Evolutionary conservation across 2,113 vertebrate species (phyloP).

Genomic region (Corythornis vintsioides): DNA sequence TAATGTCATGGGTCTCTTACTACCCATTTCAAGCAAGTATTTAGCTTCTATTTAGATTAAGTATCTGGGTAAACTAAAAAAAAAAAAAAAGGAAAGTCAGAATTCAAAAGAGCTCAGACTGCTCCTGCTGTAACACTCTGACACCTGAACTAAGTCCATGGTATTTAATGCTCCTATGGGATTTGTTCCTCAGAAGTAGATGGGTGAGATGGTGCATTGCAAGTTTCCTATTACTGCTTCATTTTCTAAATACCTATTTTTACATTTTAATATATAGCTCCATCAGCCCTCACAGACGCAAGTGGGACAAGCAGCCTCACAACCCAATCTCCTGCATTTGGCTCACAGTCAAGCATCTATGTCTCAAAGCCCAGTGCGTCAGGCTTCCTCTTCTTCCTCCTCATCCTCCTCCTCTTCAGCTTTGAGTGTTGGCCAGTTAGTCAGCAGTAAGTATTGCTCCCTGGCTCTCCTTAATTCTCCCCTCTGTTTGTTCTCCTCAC

Average conservation of each 20-base stretch:
- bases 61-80: not conserved
- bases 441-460: conserved; percentile 94
- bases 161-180: not conserved
- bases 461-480: conserved; percentile 53
- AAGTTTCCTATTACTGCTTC: conserved; percentile 19
- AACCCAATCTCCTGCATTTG: conserved; percentile 92
- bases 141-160: not conserved
- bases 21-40: not conserved
- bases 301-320: conserved; percentile 86
- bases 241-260: conserved; percentile 67
- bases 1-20: not conserved
- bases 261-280: conserved; percentile 79
- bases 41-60: not conserved
- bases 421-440: conserved; percentile 98
- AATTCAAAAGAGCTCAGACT: not conserved
- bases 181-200: not conserved
- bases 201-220: not conserved
- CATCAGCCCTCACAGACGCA: conserved; percentile 88
- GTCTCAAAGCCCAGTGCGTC: conserved; percentile 84
- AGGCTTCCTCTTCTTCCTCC: conserved; percentile 90
- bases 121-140: not conserved
- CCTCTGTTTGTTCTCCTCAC: not conserved
- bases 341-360: conserved; percentile 92
- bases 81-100: not conserved
- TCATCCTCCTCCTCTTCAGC: conserved; percentile 95